Conservation (phyloP, 2,113 vertebrate genomes). For the Entelurus aequoreus region DNA sequence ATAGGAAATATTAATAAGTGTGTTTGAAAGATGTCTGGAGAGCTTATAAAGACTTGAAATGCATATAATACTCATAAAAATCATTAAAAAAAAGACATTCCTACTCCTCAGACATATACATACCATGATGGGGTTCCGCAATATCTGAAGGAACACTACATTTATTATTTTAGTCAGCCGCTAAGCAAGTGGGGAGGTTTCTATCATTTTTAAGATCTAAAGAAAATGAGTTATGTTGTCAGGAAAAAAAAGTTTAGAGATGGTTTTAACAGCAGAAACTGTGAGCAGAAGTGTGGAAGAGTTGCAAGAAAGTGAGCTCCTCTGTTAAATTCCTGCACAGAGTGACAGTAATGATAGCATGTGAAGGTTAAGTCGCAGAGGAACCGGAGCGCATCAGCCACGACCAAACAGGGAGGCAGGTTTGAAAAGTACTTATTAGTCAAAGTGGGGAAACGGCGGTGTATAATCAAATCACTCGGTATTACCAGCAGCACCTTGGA, state of each 20-base stretch:
- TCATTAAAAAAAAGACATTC: too few species aligned
- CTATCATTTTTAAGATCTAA: not conserved
- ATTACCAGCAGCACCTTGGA: constrained; percentile 55
- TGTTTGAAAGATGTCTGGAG: too few species aligned
- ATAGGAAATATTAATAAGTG: too few species aligned
- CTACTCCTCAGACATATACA: too few species aligned
- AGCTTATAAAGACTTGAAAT: too few species aligned
- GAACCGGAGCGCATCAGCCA: constrained; percentile 33
- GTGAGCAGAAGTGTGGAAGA: constrained; percentile 48
- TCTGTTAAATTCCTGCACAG: constrained; percentile 57
- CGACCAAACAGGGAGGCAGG: constrained; percentile 46
- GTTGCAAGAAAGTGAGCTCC: constrained; percentile 31
- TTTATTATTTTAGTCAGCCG: too few species aligned
- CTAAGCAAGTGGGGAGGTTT: not conserved
- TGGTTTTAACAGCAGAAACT: constrained; percentile 32
- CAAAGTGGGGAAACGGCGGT: constrained; percentile 81
- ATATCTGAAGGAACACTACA: too few species aligned
- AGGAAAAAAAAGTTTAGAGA: constrained; percentile 21
- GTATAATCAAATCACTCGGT: constrained; percentile 82
- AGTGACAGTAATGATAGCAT: constrained; percentile 71
- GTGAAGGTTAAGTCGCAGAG: constrained; percentile 66
- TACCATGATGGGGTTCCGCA: too few species aligned
- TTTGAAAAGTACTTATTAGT: constrained; percentile 78
- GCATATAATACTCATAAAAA: too few species aligned
- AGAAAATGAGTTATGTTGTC: constrained; percentile 21